These are phyloP conservation scores for Bombus difficillimus DNA, from an alignment of 1,140 invertebrate genomes.

Conservation along the genomic window DNA sequence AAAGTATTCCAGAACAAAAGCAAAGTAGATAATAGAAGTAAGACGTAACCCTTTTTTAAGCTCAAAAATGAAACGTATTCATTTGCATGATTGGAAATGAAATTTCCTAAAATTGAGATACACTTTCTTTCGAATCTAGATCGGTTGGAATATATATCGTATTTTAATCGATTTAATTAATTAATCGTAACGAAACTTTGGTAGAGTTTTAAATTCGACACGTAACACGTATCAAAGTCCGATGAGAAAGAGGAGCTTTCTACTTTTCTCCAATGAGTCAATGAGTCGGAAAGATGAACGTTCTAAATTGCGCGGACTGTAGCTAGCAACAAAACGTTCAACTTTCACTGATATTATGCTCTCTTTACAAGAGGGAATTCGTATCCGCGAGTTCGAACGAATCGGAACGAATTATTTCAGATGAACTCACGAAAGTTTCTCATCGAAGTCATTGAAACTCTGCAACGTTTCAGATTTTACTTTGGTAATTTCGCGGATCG, in stretches of 20 bases:
- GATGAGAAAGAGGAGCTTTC: conserved; percentile 12
- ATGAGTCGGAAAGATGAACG: conserved; percentile 45
- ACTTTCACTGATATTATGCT: conserved; percentile 42
- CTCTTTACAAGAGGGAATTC: conserved; percentile 10
- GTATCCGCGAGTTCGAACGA: background rate
- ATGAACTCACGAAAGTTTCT: conserved; percentile 1
- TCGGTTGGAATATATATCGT: too few species aligned
- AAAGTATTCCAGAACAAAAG: too few species aligned
- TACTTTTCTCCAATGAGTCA: conserved; percentile 31
- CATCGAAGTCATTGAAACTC: too few species aligned
- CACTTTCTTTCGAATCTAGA: too few species aligned
- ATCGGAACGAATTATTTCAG: background rate
- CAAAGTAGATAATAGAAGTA: too few species aligned
- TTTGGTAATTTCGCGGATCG: too few species aligned
- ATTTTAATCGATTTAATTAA: too few species aligned
- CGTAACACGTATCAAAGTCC: background rate
- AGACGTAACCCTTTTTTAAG: too few species aligned
- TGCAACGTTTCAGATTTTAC: too few species aligned
- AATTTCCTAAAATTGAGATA: background rate
- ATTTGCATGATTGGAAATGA: too few species aligned
- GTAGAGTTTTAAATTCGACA: background rate
- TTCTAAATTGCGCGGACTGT: conserved; percentile 15
- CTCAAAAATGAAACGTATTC: too few species aligned
- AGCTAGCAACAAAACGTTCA: conserved; percentile 8
- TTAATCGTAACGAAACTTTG: too few species aligned